These are phyloP conservation scores for Phylloscopus trochilus DNA, from an alignment of 2,113 vertebrate genomes.

Conservation along the genomic window DNA sequence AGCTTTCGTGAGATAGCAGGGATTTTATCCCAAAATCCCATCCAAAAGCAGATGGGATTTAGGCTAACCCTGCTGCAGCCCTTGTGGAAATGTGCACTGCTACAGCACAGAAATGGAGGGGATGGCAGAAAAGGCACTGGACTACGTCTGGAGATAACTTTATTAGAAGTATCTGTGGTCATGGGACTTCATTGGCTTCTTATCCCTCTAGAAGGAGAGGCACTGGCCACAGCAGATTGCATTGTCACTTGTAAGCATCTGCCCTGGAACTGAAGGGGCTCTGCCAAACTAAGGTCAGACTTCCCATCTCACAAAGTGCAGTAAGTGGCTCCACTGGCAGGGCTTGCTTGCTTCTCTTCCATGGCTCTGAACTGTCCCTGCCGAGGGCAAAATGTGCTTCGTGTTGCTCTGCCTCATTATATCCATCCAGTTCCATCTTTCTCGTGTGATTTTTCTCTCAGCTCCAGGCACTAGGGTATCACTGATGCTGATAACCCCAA, in stretches of 20 bases:
- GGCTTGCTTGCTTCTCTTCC: neutral
- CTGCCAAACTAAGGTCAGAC: neutral
- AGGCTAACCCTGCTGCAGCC: neutral
- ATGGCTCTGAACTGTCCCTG: neutral
- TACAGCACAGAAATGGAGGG: neutral
- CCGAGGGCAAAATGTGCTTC: neutral
- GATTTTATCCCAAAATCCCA: neutral
- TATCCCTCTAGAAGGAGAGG: neutral
- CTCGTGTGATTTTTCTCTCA: neutral
- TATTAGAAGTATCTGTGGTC: neutral
- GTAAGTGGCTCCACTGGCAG: neutral
- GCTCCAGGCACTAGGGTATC: neutral
- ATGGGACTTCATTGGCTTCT: neutral
- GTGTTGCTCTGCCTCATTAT: neutral
- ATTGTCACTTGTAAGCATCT: neutral
- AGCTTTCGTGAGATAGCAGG: neutral
- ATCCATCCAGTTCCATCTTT: neutral
- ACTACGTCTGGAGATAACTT: neutral
- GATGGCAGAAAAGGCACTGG: neutral
- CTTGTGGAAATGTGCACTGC: neutral
- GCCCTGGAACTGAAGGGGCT: neutral
- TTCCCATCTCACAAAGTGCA: neutral
- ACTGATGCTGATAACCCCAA: neutral
- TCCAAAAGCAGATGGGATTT: neutral
- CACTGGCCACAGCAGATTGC: neutral